phyloP scores from a whole-genome alignment of 2,113 vertebrate species.

The Mixornis gularis region DNA sequence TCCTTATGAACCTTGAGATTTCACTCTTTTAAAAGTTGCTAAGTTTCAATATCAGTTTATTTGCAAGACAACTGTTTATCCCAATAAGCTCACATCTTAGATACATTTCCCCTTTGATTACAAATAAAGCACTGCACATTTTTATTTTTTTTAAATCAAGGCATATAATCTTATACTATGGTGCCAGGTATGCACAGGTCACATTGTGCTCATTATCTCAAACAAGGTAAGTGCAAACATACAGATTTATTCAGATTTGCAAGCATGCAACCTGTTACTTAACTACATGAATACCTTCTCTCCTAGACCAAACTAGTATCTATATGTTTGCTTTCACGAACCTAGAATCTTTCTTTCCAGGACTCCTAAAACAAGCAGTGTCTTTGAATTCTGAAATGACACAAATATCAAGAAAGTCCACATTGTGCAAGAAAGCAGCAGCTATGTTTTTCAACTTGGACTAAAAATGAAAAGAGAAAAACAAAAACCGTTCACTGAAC shows the following conservation, averaged over 20 bases:
- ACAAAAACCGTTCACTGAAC: constrained; percentile 82
- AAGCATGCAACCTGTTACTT: constrained; percentile 79
- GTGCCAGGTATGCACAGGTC: constrained; percentile 66
- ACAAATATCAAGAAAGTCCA: constrained; percentile 79
- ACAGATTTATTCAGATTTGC: constrained; percentile 70
- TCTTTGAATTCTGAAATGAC: constrained; percentile 76
- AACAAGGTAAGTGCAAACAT: constrained; percentile 64
- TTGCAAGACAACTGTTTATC: constrained; percentile 65
- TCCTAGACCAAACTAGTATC: constrained; percentile 66
- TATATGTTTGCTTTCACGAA: constrained; percentile 63
- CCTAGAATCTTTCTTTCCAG: constrained; percentile 60
- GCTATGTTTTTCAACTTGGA: constrained; percentile 82
- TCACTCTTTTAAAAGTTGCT: constrained; percentile 68
- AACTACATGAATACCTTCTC: constrained; percentile 65
- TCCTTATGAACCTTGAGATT: constrained; percentile 71
- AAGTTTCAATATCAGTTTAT: constrained; percentile 69
- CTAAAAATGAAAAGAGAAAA: constrained; percentile 74
- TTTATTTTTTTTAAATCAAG: constrained; percentile 70
- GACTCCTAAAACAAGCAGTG: constrained; percentile 70
- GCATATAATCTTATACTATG: constrained; percentile 65
- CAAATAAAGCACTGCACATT: constrained; percentile 68
- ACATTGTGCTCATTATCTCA: constrained; percentile 56
- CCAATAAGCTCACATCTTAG: constrained; percentile 69
- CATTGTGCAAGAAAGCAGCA: constrained; percentile 89
- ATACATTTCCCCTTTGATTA: constrained; percentile 72